Evolutionary conservation across 2,113 vertebrate species (phyloP).

Genomic region (Gobius niger): DNA sequence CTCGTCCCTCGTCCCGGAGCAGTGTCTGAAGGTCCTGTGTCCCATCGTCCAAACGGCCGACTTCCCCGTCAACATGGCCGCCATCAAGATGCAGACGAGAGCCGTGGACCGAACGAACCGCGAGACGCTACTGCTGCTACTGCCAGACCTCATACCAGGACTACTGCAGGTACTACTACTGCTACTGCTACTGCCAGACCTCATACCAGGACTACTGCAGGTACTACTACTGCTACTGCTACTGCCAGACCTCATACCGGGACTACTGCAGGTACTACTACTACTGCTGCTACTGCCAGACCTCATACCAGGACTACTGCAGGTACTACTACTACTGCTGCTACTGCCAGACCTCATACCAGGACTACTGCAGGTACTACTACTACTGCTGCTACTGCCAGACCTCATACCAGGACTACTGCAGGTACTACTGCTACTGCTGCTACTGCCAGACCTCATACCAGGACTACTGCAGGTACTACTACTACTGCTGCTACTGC

Average conservation of each 20-base stretch:
- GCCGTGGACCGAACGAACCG: conserved; percentile 90
- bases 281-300: not conserved
- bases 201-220: not conserved
- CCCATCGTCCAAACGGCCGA: conserved; percentile 97
- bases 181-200: not conserved
- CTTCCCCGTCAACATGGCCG: conserved; percentile 94
- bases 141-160: conserved; percentile 90
- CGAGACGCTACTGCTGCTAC: conserved; percentile 87
- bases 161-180: conserved; percentile 85
- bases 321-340: too few species aligned
- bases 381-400: too few species aligned
- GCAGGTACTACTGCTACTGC: too few species aligned
- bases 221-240: not conserved
- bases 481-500: too few species aligned
- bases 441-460: too few species aligned
- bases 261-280: not conserved
- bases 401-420: too few species aligned
- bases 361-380: too few species aligned
- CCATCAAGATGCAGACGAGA: conserved; percentile 97
- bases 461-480: too few species aligned
- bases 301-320: too few species aligned
- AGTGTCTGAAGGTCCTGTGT: conserved; percentile 96
- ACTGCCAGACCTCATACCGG: not conserved
- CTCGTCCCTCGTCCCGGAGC: conserved; percentile 88
- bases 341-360: too few species aligned